Percentiles rank a stretch among this genome's conserved stretches.
Conservation (phyloP, 2,113 vertebrate genomes). For the Oryzias javanicus region DNA sequence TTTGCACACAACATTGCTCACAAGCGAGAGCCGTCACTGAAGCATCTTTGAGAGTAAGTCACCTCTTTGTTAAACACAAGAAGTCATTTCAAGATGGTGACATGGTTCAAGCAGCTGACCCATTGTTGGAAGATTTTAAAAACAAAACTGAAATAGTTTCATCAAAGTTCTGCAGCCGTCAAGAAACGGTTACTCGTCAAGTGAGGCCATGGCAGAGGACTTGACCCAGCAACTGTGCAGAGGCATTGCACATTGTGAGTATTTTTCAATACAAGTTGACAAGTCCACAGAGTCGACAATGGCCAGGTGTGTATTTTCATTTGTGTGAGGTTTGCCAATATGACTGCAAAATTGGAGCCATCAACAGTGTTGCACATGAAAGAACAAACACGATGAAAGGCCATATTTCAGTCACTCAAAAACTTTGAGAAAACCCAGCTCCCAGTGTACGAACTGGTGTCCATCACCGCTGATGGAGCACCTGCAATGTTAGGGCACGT, state of each 20-base stretch:
- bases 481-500: background rate
- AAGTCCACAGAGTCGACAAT: background rate
- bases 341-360: constrained; percentile 14
- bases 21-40: background rate
- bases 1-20: constrained; percentile 3
- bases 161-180: constrained; percentile 4
- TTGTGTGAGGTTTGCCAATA: background rate
- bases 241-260: background rate
- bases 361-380: constrained; percentile 26
- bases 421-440: constrained; percentile 22
- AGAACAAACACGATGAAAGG: constrained; percentile 12
- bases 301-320: constrained; percentile 4
- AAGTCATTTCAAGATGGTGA: constrained; percentile 15
- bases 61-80: background rate
- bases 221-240: background rate
- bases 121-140: constrained; percentile 18
- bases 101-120: constrained; percentile 8
- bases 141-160: constrained; percentile 3
- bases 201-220: constrained; percentile 19
- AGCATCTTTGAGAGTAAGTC: constrained; percentile 5
- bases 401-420: constrained; percentile 28
- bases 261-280: background rate
- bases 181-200: constrained; percentile 15
- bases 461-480: background rate
- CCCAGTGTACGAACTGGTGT: constrained; percentile 13